These are phyloP conservation scores for Gouania willdenowi DNA, from an alignment of 2,797 vertebrate genomes.

Conservation along the genomic window DNA sequence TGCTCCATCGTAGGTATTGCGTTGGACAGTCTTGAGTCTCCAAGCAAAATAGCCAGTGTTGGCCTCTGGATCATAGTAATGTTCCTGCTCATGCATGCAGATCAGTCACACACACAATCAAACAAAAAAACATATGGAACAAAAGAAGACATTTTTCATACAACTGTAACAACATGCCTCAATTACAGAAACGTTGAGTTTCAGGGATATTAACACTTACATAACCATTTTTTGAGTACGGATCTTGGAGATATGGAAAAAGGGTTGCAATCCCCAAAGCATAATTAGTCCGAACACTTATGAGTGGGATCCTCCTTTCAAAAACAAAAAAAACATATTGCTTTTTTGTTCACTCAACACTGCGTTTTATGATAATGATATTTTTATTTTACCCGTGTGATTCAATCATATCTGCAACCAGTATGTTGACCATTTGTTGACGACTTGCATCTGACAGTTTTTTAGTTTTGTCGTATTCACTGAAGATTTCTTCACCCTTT, in stretches of 20 bases:
- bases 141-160: background rate
- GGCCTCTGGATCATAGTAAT: conserved; percentile 11
- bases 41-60: conserved; percentile 24
- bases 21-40: no score
- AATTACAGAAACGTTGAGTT: no score
- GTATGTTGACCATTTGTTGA: conserved; percentile 10
- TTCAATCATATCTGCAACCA: conserved; percentile 9
- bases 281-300: conserved; percentile 1
- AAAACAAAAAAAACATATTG: conserved; percentile 3
- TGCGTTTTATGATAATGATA: background rate
- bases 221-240: conserved; percentile 10
- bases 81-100: conserved; percentile 10
- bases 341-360: background rate
- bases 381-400: background rate
- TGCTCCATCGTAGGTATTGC: background rate
- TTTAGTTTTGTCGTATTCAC: conserved; percentile 10
- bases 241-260: conserved; percentile 11
- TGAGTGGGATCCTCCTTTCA: conserved; percentile 11
- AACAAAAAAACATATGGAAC: background rate
- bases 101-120: background rate
- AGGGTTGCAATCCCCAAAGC: conserved; percentile 10
- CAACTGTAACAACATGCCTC: no score
- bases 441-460: conserved; percentile 5
- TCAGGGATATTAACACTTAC: conserved; percentile 5
- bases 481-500: conserved; percentile 4